phyloP scores from a whole-genome alignment of 2,113 vertebrate genomes.

The Chaetodon auriga region DNA sequence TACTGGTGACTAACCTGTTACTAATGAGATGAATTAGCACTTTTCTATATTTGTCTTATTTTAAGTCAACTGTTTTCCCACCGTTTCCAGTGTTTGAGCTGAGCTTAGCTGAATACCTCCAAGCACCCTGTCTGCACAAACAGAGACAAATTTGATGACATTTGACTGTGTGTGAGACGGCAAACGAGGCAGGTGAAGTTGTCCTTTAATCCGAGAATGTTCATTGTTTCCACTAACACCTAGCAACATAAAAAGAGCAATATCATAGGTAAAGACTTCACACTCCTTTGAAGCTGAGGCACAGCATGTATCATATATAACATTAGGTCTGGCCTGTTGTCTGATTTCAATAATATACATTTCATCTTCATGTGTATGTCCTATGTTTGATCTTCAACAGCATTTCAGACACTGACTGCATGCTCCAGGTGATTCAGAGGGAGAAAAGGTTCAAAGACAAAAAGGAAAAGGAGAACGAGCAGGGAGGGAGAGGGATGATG shows the following conservation, averaged over 20 bases:
- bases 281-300: not conserved
- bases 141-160: not conserved
- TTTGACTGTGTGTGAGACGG: not conserved
- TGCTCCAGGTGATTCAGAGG: not conserved
- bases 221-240: not conserved
- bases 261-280: not conserved
- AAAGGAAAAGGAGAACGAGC: not conserved
- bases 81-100: not conserved
- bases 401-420: not conserved
- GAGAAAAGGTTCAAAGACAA: constrained; percentile 4
- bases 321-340: constrained; percentile 2
- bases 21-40: not conserved
- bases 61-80: not conserved
- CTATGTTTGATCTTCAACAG: not conserved
- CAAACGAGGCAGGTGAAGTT: not conserved
- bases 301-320: not conserved
- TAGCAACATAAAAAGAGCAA: not conserved
- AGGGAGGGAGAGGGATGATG: not conserved
- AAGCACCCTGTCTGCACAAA: not conserved
- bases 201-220: not conserved
- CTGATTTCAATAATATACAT: not conserved
- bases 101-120: not conserved
- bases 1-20: not conserved
- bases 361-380: constrained; percentile 7
- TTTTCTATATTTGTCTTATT: not conserved